Base-by-base conservation (phyloP, 2,797 vertebrate species). In the Platyrinchus mystaceus region DNA sequence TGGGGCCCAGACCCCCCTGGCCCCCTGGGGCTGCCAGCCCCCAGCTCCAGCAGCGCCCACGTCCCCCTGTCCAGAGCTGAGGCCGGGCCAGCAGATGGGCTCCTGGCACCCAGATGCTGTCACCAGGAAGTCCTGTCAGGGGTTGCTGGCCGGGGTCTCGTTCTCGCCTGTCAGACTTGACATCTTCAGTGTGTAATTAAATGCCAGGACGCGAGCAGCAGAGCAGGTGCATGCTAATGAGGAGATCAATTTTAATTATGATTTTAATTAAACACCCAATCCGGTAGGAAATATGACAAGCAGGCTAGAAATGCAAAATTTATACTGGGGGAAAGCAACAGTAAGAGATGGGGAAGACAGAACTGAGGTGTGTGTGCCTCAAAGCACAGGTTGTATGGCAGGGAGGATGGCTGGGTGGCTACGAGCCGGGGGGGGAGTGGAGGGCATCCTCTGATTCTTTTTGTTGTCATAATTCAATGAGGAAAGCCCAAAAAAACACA, bases 161-260 rank as follows among this genome's bases (percentile, higher is more conserved):
- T 95, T 96, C 94, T 96, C 46, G 39, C 97, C 97, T 98, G 97
- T 97, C 98, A 98, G 95, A 95, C 95, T 95, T 97, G 97, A 98
- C 97, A 98, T 97, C 98, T 98, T 98, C 96, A 96, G 97, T 85
- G 93, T 89, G 89, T 98, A 98, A 98, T 97, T 97, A 98, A 97
- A 97, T 94, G 81, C 97, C 90, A 95, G 96, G 97, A 98, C 96
- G 96, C 81, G 93, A 97, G 95, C 95, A 92, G 97, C 95, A 98
- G 97, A 98, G 98, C 98, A 99, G 98, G 98, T 99, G 98, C 98
- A 98, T 98, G 98, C 97, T 98, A 98, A 98, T 98, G 97, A 98
- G 98, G 98, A 98, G 98, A 98, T 99, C 98, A 98, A 98, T 98
- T 98, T 98, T 98, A 98, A 98, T 99, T 98, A 98, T 97, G 98